These are phyloP conservation scores for Acleris literana DNA, from an alignment of 2,888 invertebrate genomes.

Conservation along the genomic window DNA sequence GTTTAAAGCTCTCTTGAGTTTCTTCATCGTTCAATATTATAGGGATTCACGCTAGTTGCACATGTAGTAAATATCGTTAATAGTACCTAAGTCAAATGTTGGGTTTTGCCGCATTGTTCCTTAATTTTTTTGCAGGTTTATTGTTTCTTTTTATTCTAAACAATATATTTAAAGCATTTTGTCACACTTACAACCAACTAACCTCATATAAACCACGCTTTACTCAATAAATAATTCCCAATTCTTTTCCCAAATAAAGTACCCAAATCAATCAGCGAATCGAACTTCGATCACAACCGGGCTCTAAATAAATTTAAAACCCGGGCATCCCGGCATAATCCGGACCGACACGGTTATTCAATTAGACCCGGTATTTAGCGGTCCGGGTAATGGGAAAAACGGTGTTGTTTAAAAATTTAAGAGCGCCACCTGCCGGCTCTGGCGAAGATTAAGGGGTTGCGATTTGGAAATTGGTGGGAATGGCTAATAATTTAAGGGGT, in stretches of 20 bases:
- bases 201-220: conserved; percentile 1
- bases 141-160: too few species aligned
- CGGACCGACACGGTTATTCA: conserved; percentile 34
- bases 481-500: not conserved
- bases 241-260: conserved; percentile 34
- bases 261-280: conserved; percentile 33
- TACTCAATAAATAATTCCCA: conserved; percentile 24
- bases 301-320: conserved; percentile 31
- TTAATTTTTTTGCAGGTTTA: too few species aligned
- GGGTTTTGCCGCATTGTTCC: too few species aligned
- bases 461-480: not conserved
- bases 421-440: conserved; percentile 7
- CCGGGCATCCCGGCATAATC: conserved; percentile 24
- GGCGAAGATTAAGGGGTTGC: conserved; percentile 1
- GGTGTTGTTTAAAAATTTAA: conserved; percentile 31
- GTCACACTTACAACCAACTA: not conserved
- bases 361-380: conserved; percentile 34
- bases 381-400: conserved; percentile 34
- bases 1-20: too few species aligned
- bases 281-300: conserved; percentile 30
- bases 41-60: too few species aligned
- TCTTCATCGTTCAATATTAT: too few species aligned
- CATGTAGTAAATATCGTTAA: too few species aligned
- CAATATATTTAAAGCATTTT: not conserved
- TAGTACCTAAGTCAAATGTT: too few species aligned